Percentiles rank a stretch among this genome's conserved stretches.
Conservation (phyloP, 2,888 invertebrate genomes). For the Eupithecia subumbrata region DNA sequence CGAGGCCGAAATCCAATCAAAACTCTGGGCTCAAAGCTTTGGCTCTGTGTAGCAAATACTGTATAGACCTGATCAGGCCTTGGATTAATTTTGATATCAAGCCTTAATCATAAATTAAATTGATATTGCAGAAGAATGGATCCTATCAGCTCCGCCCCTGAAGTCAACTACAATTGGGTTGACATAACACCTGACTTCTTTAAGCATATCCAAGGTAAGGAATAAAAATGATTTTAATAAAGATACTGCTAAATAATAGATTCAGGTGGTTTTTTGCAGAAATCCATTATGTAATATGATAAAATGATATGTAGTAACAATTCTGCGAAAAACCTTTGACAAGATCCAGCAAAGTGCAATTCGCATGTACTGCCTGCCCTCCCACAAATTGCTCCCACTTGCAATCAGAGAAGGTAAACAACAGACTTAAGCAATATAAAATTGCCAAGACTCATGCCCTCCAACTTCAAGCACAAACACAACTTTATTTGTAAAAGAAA, state of each 20-base stretch:
- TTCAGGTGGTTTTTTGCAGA: too few species aligned
- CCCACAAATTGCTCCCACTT: too few species aligned
- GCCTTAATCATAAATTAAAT: neutral
- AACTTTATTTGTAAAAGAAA: too few species aligned
- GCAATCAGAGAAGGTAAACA: too few species aligned
- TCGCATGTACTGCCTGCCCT: too few species aligned
- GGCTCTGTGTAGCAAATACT: neutral
- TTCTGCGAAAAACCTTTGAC: too few species aligned
- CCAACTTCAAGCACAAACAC: too few species aligned
- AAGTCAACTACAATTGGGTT: constrained; percentile 86
- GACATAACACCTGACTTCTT: constrained; percentile 85
- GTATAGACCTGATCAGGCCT: neutral
- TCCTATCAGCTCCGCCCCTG: constrained; percentile 67
- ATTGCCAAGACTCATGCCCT: too few species aligned
- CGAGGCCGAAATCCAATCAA: neutral
- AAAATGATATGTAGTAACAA: too few species aligned
- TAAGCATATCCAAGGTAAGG: constrained; percentile 74
- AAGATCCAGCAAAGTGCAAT: too few species aligned
- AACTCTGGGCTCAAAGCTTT: neutral
- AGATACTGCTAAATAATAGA: neutral
- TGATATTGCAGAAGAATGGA: constrained; percentile 70
- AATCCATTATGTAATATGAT: too few species aligned
- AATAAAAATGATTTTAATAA: neutral
- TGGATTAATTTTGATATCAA: neutral
- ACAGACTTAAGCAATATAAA: too few species aligned